phyloP scores from a whole-genome alignment of 2,888 invertebrate genomes.

The Drosophila tanythrix region DNA sequence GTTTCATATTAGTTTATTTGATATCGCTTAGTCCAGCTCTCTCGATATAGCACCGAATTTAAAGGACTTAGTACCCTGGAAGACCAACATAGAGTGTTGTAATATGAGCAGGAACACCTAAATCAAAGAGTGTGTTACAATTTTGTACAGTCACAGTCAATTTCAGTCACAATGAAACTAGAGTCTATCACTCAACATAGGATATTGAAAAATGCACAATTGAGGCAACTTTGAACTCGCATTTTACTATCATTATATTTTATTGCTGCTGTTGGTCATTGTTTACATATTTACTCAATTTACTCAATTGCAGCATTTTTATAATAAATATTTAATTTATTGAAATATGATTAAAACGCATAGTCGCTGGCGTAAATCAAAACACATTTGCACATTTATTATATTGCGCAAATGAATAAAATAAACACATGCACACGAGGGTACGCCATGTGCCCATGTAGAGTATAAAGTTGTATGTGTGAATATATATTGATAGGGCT shows the following conservation, averaged over 20 bases:
- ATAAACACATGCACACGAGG: background rate
- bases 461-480: constrained; percentile 52
- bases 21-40: background rate
- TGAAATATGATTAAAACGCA: constrained; percentile 76
- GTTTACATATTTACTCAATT: constrained; percentile 63
- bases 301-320: constrained; percentile 70
- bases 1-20: background rate
- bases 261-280: constrained; percentile 14
- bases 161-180: background rate
- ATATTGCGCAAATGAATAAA: constrained; percentile 27
- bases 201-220: background rate
- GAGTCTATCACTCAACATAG: background rate
- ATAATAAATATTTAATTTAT: constrained; percentile 79
- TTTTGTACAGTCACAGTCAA: background rate
- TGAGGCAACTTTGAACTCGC: constrained; percentile 4
- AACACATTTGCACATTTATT: constrained; percentile 75
- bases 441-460: background rate
- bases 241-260: background rate
- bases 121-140: background rate
- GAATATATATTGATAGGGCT: constrained; percentile 44
- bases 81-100: background rate
- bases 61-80: background rate
- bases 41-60: background rate
- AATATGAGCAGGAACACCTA: background rate
- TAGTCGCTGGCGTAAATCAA: constrained; percentile 71